Evolutionary conservation across 2,888 invertebrate species (phyloP), one percentile per base, ranked within the genome.

Genomic region (Drosophila kuntzei): DNA sequence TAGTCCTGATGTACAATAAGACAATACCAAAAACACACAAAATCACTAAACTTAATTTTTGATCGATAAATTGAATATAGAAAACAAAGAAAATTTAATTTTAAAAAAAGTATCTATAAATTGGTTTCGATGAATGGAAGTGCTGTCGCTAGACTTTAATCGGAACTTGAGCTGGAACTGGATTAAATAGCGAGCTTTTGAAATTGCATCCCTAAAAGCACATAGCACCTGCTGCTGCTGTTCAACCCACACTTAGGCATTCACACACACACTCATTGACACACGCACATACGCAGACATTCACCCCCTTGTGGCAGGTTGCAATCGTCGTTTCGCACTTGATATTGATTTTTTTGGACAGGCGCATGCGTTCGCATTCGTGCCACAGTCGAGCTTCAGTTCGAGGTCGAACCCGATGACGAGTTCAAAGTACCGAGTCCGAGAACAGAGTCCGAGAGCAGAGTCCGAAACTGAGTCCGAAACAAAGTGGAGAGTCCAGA

Each of bases 311-410:
- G 12, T 41, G 41, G 20, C 41, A 41, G 41, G 20, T 27, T 53
- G 65, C 57, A 51, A 20, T 9, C 16, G 18, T 29, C 47, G 47
- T 58, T 87, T 81, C 87, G 87, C 60, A 57, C n/a, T 81, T 47
- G 47, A 75, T 87, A 81, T 81, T 67, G 81, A 81, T 68, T 55
- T 27, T 27, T 58, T 41, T 36, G 49, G 60, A 53, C 62, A 64
- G 47, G 79, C 81, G 81, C 87, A 55, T 59, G 82, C 81, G 87
- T 59, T 79, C 81, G 87, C 85, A 59, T 44, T 49, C 41, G 64
- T 4, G 44, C 32, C 39, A 5, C 14, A 34, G 43, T 41, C 46
- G 46, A 39, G 60, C 41, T 32, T 9, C 25, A 44, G n/a, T 12
- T 18, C 57, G 77, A 54, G 65, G 62, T 51, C 49, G 59, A 44